Base-by-base conservation (phyloP, 2,113 vertebrate genomes). In the Murina feae region DNA sequence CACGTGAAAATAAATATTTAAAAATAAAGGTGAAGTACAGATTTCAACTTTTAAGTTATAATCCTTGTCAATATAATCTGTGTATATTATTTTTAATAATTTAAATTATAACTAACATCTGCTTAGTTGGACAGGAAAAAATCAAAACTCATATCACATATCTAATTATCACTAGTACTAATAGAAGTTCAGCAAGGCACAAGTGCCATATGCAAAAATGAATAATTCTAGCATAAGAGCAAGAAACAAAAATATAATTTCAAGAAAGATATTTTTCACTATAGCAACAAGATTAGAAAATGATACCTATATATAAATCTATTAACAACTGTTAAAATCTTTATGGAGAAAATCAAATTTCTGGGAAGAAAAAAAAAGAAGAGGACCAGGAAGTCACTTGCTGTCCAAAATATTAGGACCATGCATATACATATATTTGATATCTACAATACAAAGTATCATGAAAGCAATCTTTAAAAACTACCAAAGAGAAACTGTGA, bases 41-140 rank as follows among this genome's bases (percentile, higher is more conserved):
- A 83, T 78, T 93, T 74, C 39, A 89, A 68, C 47, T 81, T 93
- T 75, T 60, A 91, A 78, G 11, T 82, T 78, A 74, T 39, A 87
- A 91, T 49, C 9, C 20, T 18, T 87, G 69, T 63, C 68, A 72
- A 44, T 65, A 37, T 49, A 74, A 78, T 47, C 30, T 79, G 23
- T 79, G 10, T 1, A 47, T 21, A 86, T 90, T 71, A 72, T 84
- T 74, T 84, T 35, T 72, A 79, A 74, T 81, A 68, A 44, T 21
- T 85, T 84, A 82, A 66, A 89, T 39, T n/a, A 21, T 71, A 92
- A 87, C 23, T 86, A 47, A 9, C 58, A n/a, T 82, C 7, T 60
- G 16, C 21, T 32, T 81, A 21, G 89, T 30, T 63, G 16, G 32
- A 89, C 4, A 86, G 66, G 53, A 78, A 82, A 60, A 79, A 75